Evolutionary conservation across 2,888 invertebrate genomes (phyloP).

Genomic region (Agrochola litura): DNA sequence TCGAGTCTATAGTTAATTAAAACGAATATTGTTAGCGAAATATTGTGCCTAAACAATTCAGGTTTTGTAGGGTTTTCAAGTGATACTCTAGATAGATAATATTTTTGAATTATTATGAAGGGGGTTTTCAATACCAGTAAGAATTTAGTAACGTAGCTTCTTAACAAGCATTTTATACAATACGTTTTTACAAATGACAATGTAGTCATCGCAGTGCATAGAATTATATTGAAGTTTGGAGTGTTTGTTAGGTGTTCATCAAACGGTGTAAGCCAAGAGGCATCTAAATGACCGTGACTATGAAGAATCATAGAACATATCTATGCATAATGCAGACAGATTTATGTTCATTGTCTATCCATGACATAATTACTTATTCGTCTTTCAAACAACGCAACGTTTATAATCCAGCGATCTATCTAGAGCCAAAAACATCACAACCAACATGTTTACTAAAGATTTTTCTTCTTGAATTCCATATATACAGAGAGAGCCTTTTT

Average conservation of each 20-base stretch:
- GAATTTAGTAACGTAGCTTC: neutral
- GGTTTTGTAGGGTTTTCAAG: slow-evolving; percentile 40
- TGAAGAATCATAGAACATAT: neutral
- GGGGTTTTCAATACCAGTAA: neutral
- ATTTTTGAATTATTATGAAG: slow-evolving; percentile 10
- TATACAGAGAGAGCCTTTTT: slow-evolving; percentile 22
- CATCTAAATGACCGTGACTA: neutral
- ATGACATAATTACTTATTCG: neutral
- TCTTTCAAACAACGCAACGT: too few relatives aligned
- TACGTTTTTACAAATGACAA: too few relatives aligned
- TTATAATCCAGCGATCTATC: neutral
- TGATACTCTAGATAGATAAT: slow-evolving; percentile 5
- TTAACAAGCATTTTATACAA: neutral
- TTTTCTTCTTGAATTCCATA: neutral
- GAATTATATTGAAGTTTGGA: neutral
- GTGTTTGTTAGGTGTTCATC: neutral
- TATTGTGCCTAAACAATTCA: slow-evolving; percentile 57
- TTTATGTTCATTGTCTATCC: neutral
- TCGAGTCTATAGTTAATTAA: slow-evolving; percentile 84
- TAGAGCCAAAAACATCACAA: neutral
- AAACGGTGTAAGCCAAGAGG: neutral
- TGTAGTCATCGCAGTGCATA: neutral
- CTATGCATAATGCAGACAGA: neutral
- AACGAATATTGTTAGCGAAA: slow-evolving; percentile 80
- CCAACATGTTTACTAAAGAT: slow-evolving; percentile 4